Evolutionary conservation across 2,797 vertebrate species (phyloP).

Genomic region (Myotis planiceps): DNA sequence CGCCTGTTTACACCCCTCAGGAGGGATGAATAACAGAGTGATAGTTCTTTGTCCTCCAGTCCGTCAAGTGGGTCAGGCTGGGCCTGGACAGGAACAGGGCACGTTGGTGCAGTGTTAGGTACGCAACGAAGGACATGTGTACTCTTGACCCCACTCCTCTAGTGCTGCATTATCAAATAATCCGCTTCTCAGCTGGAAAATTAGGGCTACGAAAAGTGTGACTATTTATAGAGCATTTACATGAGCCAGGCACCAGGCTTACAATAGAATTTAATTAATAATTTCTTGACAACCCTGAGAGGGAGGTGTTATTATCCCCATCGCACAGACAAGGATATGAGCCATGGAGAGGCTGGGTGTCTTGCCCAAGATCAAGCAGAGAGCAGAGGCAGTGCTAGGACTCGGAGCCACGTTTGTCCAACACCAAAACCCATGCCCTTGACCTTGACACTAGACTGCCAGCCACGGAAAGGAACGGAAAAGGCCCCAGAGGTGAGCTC

Average conservation of each 20-base stretch:
- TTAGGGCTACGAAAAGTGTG: slow-evolving; percentile 33
- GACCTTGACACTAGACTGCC: not conserved
- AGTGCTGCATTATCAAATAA: not conserved
- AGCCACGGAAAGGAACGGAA: not conserved
- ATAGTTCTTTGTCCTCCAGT: not conserved
- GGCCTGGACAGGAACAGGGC: not conserved
- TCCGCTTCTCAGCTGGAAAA: slow-evolving; percentile 44
- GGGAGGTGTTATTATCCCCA: not conserved
- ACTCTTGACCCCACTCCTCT: not conserved
- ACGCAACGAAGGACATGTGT: not conserved
- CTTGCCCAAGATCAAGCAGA: not conserved
- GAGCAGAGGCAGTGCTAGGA: not conserved
- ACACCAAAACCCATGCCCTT: not conserved
- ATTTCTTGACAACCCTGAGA: slow-evolving; percentile 7
- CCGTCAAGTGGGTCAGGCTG: not conserved
- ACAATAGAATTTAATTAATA: slow-evolving; percentile 45
- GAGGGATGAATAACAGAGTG: not conserved
- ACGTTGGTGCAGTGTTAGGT: not conserved
- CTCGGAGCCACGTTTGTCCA: not conserved
- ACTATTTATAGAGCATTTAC: slow-evolving; percentile 57
- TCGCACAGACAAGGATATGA: not conserved
- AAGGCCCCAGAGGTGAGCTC: not conserved
- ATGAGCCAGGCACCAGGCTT: slow-evolving; percentile 25
- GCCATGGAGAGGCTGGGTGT: not conserved
- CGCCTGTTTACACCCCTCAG: not conserved